phyloP scores from a whole-genome alignment of 2,888 invertebrate species.

The Mycalesis mineus region DNA sequence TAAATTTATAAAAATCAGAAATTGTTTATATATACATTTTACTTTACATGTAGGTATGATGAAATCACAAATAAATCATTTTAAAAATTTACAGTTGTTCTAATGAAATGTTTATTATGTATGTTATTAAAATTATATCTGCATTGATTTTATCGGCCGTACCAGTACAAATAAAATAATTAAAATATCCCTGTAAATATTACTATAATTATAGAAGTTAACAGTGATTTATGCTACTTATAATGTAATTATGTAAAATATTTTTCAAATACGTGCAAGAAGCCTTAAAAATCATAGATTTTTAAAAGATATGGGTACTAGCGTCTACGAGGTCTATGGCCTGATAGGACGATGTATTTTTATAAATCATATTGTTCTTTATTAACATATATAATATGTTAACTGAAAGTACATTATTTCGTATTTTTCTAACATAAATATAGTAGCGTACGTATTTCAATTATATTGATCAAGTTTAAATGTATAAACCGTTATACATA shows the following conservation, averaged over 20 bases:
- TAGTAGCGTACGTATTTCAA: constrained; percentile 63
- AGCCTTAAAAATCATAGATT: constrained; percentile 78
- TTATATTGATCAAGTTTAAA: constrained; percentile 62
- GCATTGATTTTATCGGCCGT: constrained; percentile 64
- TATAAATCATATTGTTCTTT: constrained; percentile 77
- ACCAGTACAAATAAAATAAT: constrained; percentile 66
- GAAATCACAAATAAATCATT: constrained; percentile 40
- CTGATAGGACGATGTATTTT: constrained; percentile 72
- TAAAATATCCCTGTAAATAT: constrained; percentile 65
- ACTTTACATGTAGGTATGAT: constrained; percentile 38
- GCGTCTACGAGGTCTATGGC: constrained; percentile 62
- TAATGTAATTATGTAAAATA: constrained; percentile 70
- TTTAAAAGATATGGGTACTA: constrained; percentile 72
- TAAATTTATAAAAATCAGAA: constrained; percentile 56
- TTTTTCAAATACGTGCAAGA: constrained; percentile 69
- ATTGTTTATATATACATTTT: constrained; percentile 44
- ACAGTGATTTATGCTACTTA: constrained; percentile 70
- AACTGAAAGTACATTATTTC: constrained; percentile 76
- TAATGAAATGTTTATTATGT: constrained; percentile 54
- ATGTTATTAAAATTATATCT: constrained; percentile 53
- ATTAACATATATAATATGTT: constrained; percentile 78
- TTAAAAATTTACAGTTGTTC: constrained; percentile 54
- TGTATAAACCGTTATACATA: constrained; percentile 59
- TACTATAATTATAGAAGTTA: constrained; percentile 48
- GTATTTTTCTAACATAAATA: constrained; percentile 75